A percentile compares a stretch with the other conserved stretches of the same genome.
These are phyloP conservation scores for Tenthredo mesomela DNA, from an alignment of 2,888 invertebrate species.

Conservation along the genomic window DNA sequence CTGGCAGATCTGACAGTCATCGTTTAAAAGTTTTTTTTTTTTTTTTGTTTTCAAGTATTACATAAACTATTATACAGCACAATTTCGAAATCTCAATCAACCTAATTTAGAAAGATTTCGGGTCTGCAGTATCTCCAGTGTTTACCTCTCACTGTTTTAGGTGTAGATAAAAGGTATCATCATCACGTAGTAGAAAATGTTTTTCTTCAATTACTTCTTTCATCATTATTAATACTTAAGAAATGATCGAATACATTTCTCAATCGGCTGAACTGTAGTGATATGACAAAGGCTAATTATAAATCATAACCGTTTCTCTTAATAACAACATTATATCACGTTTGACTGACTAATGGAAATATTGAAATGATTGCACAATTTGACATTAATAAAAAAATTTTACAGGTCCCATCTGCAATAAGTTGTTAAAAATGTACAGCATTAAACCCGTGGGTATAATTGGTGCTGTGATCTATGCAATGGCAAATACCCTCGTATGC, in stretches of 20 bases:
- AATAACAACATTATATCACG: not conserved
- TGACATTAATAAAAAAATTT: constrained; percentile 59
- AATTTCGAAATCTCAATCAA: not conserved
- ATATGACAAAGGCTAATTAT: not conserved
- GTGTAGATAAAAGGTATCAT: too few relatives aligned
- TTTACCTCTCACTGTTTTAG: not conserved
- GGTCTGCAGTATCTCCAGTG: not conserved
- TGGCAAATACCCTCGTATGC: constrained; percentile 83
- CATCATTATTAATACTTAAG: not conserved
- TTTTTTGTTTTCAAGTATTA: not conserved
- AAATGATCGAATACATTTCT: not conserved
- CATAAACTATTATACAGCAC: not conserved
- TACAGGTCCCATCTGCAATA: constrained; percentile 85
- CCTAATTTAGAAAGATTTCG: not conserved
- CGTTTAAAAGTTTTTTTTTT: too few relatives aligned
- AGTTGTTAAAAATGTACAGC: constrained; percentile 83
- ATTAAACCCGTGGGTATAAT: constrained; percentile 84
- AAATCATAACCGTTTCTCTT: not conserved
- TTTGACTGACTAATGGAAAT: not conserved
- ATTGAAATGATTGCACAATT: not conserved
- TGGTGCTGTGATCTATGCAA: constrained; percentile 83
- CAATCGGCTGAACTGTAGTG: not conserved
- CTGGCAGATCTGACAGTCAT: not conserved
- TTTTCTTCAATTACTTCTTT: not conserved
- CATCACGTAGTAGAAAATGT: not conserved